Base-by-base conservation (phyloP, 1,140 invertebrate genomes). In the Aethina tumida region DNA sequence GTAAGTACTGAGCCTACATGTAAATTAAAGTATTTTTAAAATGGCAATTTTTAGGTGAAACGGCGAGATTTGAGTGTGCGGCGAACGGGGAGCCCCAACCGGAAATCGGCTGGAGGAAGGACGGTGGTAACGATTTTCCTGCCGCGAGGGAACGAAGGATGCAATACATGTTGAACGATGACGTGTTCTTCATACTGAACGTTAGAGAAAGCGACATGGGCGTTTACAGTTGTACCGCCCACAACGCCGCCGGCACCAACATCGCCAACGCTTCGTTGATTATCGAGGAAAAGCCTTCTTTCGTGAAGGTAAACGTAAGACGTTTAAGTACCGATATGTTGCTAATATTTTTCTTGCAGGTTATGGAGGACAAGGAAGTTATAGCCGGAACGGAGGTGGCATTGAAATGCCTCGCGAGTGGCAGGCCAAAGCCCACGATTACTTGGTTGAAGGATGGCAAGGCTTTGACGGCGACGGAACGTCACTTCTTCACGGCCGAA, bases 91-190 rank as follows among this genome's bases (percentile, higher is more conserved):
- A 87, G 49, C 93, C 93, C 0, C 63, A 70, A 15, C 93, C 93
- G 19, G 78, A 90, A 62, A 90, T 95, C 45, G 79, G 84, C 0
- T 89, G 92, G 79, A 81, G 89, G 52, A 96, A 97, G 64, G 91
- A 95, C 67, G 87, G 84, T n/a, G 87, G 84, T 1, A 85, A 86
- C 59, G 84, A 94, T 61, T 97, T 98, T 62, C 92, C 92, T 6
- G 93, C 94, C 5, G 93, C 93, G 9, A 71, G 83, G 38, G 93
- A 97, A 60, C 74, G 92, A 25, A 68, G 94, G 14, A 84, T 98
- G 78, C 83, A 89, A 59, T 86, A 95, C 20, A 89, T 91, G 74
- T 81, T 85, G 1, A 78, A 77, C 14, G 92, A 97, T 62, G 85
- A 94, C 61, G 77, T 83, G 2, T 89, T 96, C 52, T 89, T 94